phyloP scores from a whole-genome alignment of 2,113 vertebrate species.

The Chloebia gouldiae region DNA sequence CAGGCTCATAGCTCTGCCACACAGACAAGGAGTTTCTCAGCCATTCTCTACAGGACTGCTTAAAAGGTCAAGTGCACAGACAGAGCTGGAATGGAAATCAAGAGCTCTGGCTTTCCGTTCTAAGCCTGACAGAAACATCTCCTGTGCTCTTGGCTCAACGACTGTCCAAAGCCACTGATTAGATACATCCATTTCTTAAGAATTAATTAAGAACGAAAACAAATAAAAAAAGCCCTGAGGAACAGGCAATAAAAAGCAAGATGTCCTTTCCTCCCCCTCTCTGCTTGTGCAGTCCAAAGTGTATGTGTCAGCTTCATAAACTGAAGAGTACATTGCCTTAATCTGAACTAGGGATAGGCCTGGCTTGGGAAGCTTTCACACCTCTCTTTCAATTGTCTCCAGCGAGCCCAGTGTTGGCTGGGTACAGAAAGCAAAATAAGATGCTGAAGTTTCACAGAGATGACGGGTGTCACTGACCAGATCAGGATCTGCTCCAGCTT shows the following conservation, averaged over 20 bases:
- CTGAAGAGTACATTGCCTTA: background rate
- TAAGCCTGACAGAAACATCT: background rate
- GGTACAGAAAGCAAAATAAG: background rate
- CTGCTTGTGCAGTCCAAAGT: background rate
- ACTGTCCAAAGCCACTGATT: conserved; percentile 4
- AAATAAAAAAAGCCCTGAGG: background rate
- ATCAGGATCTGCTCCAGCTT: background rate
- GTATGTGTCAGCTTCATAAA: background rate
- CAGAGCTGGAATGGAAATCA: background rate
- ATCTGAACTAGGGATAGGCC: background rate
- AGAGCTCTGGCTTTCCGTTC: background rate
- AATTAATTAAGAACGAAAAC: conserved; percentile 20
- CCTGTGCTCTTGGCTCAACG: background rate
- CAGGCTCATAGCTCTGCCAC: background rate
- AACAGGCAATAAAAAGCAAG: background rate
- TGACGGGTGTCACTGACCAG: background rate
- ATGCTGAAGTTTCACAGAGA: background rate
- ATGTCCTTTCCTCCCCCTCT: background rate
- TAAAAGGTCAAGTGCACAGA: conserved; percentile 24
- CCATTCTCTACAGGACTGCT: background rate
- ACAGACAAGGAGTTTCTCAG: background rate
- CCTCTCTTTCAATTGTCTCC: background rate
- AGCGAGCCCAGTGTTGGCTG: background rate
- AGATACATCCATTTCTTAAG: conserved; percentile 1
- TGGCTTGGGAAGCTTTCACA: background rate